Evolutionary conservation across 2,113 vertebrate species (phyloP), one percentile per base, ranked within the genome.

Genomic region (Antechinus stuartii): DNA sequence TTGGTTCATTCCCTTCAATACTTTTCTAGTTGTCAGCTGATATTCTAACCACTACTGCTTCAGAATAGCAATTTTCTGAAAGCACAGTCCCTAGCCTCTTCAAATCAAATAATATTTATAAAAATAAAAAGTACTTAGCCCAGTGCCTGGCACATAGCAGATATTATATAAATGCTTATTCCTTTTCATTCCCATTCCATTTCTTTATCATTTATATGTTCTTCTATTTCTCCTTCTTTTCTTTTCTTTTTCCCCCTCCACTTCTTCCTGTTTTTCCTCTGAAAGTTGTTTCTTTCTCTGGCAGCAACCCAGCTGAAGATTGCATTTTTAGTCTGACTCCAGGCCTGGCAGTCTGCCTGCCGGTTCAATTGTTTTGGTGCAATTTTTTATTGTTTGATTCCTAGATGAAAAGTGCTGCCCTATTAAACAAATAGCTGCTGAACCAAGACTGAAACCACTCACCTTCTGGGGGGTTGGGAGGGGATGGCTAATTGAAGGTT

Each of bases 321-420:
- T 95, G 57, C 22, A 76, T n/a, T 92, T 47, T 47, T 68, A 30
- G 26, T 22, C 47, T 2, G 8, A 56, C 42, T 11, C 27, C 22
- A 95, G 24, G 16, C 8, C 84, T 54, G 26, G 56, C 14, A 93
- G 24, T 24, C 7, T 27, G 47, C 47, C 8, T 30, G 24, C 5
- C 19, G 9, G 54, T 91, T 96, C 91, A 61, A 0, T 8, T 91
- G 96, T 23, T 92, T 93, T 50, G 94, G 91, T 68, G 93, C 42
- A 93, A 56, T 91, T 97, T 56, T 0, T 84, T 84, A 0, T 96
- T 95, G 95, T 76, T 94, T 68, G 92, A n/a, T 96, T 96, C 84
- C 84, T 56, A n/a, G 89, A 94, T 94, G 95, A 90, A 98, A 96
- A 98, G 24, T 46, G 23, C 42, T 98, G 8, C 47, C 42, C n/a